Evolutionary conservation across 2,797 vertebrate species (phyloP), one percentile per base, ranked within the genome.

Genomic region (Anguilla pacifica): DNA sequence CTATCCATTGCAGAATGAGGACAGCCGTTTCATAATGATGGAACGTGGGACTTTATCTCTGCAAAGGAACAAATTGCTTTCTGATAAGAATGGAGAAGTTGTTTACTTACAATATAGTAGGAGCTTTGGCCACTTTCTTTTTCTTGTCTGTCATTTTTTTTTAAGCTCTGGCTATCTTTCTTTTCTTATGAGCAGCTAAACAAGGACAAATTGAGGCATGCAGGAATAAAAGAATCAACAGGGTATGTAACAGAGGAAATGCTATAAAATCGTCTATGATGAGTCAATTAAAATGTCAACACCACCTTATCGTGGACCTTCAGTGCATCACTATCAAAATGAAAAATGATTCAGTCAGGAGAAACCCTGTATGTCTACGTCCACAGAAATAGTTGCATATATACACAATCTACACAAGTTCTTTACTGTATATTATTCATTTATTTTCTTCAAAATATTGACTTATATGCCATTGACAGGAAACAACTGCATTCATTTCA

Each of bases 1-100:
- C 84, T 86, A 88, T 86, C 89, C 85, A 19, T 79, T 70, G 85
- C 87, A 83, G 55, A 61, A 84, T 64, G 85, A 84, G 86, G 91
- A 90, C 87, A 90, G 87, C 87, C 88, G 86, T 90, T 91, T 91
- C 90, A 91, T 91, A 91, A 92, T 92, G 91, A 91, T 90, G 88
- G 89, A 92, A 90, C 85, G 87, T 88, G 83, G 51, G 86, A 90
- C 90, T 89, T 90, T 91, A 91, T 89, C 86, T 88, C 89, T 86
- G 87, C 87, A 87, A 81, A 77, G 55, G 82, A 90, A 91, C 91
- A 91, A 92, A 92, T 92, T 91, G 91, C 91, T 92, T 91, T 90
- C 90, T 87, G 91, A 91, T 92, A 92, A 91, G 89, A 90, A 90
- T 88, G 61, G 89, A 91, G 89, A 90, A 90, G 86, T 84, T 88